A percentile compares a stretch with the other conserved stretches of the same genome.
Conservation (phyloP, 2,888 invertebrate species). For the Orthosia gothica region DNA sequence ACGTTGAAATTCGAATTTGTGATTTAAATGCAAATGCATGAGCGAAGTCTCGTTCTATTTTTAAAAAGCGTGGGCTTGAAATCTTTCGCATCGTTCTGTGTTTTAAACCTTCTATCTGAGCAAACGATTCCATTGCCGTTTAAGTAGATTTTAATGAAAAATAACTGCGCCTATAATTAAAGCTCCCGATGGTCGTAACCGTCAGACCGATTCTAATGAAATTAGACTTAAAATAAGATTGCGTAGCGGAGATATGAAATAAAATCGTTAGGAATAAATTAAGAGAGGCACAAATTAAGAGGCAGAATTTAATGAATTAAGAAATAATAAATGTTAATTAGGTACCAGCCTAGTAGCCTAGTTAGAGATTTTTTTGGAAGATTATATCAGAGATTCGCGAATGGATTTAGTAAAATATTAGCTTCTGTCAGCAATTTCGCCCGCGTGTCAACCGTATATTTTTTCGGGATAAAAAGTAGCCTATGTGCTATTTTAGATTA, state of each 20-base stretch:
- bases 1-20: conserved; percentile 36
- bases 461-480: too few relatives aligned
- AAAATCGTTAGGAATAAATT: conserved; percentile 34
- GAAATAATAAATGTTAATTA: conserved; percentile 20
- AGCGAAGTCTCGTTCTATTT: conserved; percentile 14
- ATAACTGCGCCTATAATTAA: conserved; percentile 60
- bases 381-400: conserved; percentile 25
- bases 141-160: conserved; percentile 61
- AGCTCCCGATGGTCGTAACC: conserved; percentile 55
- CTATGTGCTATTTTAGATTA: too few relatives aligned
- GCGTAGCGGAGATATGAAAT: conserved; percentile 41
- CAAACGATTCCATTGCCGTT: conserved; percentile 36
- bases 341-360: not conserved
- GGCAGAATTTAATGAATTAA: conserved; percentile 22
- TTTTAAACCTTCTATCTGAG: conserved; percentile 14
- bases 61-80: not conserved
- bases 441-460: too few relatives aligned
- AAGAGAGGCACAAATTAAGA: conserved; percentile 16
- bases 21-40: conserved; percentile 44
- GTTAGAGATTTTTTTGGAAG: conserved; percentile 1
- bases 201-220: conserved; percentile 59
- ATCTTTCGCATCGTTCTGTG: not conserved
- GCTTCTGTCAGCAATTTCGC: too few relatives aligned
- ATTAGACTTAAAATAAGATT: conserved; percentile 49
- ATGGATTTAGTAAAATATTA: conserved; percentile 43